These are phyloP conservation scores for Ailurus styani DNA, from an alignment of 2,113 vertebrate genomes.

Conservation along the genomic window DNA sequence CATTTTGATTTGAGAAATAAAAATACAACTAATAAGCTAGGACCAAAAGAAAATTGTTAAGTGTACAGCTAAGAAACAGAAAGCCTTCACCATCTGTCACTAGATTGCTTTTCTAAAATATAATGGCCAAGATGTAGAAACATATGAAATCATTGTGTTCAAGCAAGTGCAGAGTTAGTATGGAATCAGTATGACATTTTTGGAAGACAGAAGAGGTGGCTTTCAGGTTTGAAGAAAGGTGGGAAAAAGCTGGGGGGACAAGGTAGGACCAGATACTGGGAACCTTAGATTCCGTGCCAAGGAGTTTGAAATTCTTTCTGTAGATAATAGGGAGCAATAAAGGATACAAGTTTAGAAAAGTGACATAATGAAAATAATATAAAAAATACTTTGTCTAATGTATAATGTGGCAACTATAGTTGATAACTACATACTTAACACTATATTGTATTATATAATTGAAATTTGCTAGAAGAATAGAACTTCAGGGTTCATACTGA, in stretches of 20 bases:
- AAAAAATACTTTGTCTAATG: background rate
- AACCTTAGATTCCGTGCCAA: background rate
- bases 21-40: slow-evolving; percentile 28
- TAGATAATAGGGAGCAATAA: background rate
- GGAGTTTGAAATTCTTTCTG: background rate
- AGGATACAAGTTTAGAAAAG: background rate
- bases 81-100: slow-evolving; percentile 24
- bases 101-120: slow-evolving; percentile 13
- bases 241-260: background rate
- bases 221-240: background rate
- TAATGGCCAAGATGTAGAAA: background rate
- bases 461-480: background rate
- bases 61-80: slow-evolving; percentile 9
- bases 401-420: background rate
- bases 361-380: background rate
- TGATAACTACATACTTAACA: background rate
- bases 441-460: background rate
- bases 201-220: background rate
- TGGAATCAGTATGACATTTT: background rate
- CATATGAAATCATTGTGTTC: background rate
- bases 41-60: background rate
- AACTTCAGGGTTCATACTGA: background rate
- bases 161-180: background rate
- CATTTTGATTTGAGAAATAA: slow-evolving; percentile 8
- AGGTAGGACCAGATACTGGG: background rate